phyloP scores from a whole-genome alignment of 2,797 vertebrate genomes.

The Carapus acus region DNA sequence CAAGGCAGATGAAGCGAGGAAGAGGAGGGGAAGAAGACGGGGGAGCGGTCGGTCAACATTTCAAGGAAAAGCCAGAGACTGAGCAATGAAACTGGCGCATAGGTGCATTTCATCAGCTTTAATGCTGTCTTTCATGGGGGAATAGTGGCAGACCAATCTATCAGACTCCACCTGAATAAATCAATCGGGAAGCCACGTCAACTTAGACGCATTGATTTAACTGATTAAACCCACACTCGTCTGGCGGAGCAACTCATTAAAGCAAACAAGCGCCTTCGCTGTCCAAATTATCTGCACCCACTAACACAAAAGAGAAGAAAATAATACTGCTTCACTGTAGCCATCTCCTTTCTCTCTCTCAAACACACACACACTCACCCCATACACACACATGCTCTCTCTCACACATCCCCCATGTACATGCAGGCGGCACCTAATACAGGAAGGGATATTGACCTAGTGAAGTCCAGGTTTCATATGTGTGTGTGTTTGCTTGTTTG shows the following conservation, averaged over 20 bases:
- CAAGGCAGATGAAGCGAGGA: constrained; percentile 5
- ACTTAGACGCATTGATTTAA: neutral
- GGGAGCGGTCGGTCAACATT: neutral
- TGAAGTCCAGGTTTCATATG: constrained; percentile 21
- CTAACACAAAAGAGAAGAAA: too few relatives aligned
- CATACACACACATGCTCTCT: constrained; percentile 11
- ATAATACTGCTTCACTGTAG: too few relatives aligned
- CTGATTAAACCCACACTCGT: too few relatives aligned
- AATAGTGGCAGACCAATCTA: too few relatives aligned
- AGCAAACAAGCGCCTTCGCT: constrained; percentile 3
- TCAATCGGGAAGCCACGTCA: neutral
- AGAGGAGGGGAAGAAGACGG: constrained; percentile 10
- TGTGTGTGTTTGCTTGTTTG: too few relatives aligned
- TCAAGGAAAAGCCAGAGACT: neutral
- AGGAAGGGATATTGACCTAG: constrained; percentile 30
- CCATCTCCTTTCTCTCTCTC: too few relatives aligned
- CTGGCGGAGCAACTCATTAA: too few relatives aligned
- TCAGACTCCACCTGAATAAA: neutral
- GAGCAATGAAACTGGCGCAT: neutral
- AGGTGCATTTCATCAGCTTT: neutral
- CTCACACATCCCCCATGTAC: neutral
- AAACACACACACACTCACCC: too few relatives aligned
- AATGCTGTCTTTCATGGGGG: neutral
- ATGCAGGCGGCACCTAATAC: constrained; percentile 3
- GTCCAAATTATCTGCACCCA: too few relatives aligned